A percentile compares a stretch with the other conserved stretches of the same genome.
These are phyloP conservation scores for Zaprionus taronus DNA, from an alignment of 1,140 invertebrate genomes.

Conservation along the genomic window DNA sequence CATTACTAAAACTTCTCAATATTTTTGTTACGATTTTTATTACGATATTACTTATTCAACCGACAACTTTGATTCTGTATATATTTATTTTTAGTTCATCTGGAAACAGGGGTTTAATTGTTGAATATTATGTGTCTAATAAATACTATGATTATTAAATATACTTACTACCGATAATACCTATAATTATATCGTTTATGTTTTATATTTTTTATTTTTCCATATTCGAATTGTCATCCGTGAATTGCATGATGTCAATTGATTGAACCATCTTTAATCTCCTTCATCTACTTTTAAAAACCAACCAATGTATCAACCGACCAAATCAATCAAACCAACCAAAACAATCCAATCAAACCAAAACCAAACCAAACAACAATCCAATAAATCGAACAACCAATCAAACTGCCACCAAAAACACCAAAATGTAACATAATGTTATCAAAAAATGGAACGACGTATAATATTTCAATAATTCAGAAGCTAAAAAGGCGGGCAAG, in stretches of 20 bases:
- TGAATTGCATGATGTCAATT: conserved; percentile 80
- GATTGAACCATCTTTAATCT: conserved; percentile 74
- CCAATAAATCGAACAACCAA: conserved; percentile 52
- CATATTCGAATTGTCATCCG: conserved; percentile 84
- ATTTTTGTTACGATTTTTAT: too few species aligned
- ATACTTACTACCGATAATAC: conserved; percentile 16
- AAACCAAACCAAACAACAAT: conserved; percentile 42
- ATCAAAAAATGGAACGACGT: conserved; percentile 40
- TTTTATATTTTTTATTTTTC: conserved; percentile 67
- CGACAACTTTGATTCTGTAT: too few species aligned
- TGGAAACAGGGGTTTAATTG: background rate
- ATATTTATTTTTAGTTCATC: too few species aligned
- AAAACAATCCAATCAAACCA: conserved; percentile 49
- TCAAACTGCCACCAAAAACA: conserved; percentile 50
- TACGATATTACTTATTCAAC: too few species aligned
- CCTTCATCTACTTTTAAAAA: conserved; percentile 68
- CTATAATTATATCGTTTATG: conserved; percentile 51
- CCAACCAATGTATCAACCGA: conserved; percentile 47
- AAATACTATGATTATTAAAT: conserved; percentile 34
- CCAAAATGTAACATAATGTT: conserved; percentile 29
- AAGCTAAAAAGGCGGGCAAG: conserved; percentile 93
- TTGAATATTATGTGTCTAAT: background rate
- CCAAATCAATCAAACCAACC: conserved; percentile 43
- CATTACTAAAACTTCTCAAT: too few species aligned
- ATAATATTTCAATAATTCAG: conserved; percentile 85